These are phyloP conservation scores for Trachops cirrhosus DNA, from an alignment of 2,797 vertebrate genomes.

Conservation along the genomic window DNA sequence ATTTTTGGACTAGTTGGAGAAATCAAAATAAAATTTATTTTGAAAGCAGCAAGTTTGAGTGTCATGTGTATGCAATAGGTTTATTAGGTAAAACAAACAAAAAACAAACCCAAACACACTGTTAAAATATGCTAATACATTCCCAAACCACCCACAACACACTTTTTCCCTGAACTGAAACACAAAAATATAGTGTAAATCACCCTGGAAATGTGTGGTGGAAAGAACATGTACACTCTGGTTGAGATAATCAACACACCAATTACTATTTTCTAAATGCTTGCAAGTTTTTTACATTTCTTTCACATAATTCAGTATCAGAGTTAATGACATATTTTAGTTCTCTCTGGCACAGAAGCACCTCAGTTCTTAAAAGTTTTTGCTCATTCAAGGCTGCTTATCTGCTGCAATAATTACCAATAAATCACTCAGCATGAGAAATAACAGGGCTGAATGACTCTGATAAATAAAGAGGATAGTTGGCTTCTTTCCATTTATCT, in stretches of 20 bases:
- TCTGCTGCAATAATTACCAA: conserved; percentile 54
- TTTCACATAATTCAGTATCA: conserved; percentile 32
- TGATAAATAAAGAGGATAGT: conserved; percentile 55
- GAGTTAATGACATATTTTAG: background rate
- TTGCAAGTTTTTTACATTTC: conserved; percentile 36
- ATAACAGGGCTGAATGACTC: conserved; percentile 2
- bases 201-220: background rate
- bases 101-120: background rate
- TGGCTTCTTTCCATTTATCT: conserved; percentile 59
- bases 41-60: background rate
- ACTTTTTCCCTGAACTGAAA: background rate
- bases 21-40: conserved; percentile 30
- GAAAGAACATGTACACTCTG: background rate
- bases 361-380: conserved; percentile 41
- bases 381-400: conserved; percentile 50
- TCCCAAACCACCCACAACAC: background rate
- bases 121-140: background rate
- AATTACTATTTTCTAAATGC: conserved; percentile 25
- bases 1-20: background rate
- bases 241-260: conserved; percentile 21
- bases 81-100: background rate
- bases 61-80: background rate
- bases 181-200: background rate
- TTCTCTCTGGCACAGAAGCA: conserved; percentile 15
- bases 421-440: conserved; percentile 58